These are phyloP conservation scores for Morpho deidamia DNA, from an alignment of 2,888 invertebrate genomes.

Conservation along the genomic window DNA sequence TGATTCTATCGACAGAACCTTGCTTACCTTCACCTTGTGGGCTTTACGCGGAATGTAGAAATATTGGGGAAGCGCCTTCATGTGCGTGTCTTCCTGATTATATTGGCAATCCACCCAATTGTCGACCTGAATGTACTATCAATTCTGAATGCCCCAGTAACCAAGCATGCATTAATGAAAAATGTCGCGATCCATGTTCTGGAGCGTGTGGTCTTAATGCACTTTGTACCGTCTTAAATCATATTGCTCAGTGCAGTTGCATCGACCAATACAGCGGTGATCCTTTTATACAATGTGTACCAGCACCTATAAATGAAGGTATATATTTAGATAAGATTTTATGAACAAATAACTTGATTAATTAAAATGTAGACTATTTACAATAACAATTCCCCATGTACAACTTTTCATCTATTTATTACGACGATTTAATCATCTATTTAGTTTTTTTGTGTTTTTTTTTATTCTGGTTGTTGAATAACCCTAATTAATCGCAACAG, in stretches of 20 bases:
- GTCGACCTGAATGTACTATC: constrained; percentile 83
- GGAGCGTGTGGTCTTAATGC: constrained; percentile 82
- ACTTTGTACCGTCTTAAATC: constrained; percentile 78
- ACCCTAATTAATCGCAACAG: too few relatives aligned
- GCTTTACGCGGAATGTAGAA: constrained; percentile 79
- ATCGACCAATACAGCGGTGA: constrained; percentile 77
- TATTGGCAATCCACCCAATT: constrained; percentile 82
- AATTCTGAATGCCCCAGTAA: constrained; percentile 83
- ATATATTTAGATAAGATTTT: constrained; percentile 22
- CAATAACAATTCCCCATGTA: too few relatives aligned
- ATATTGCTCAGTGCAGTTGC: constrained; percentile 81
- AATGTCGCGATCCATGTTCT: constrained; percentile 82
- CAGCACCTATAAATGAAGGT: constrained; percentile 52
- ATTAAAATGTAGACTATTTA: too few relatives aligned
- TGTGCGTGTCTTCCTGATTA: constrained; percentile 80
- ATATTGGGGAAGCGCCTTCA: constrained; percentile 74
- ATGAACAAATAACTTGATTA: neutral
- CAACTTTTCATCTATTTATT: too few relatives aligned
- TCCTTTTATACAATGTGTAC: constrained; percentile 73
- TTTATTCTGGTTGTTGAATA: too few relatives aligned
- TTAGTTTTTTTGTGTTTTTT: too few relatives aligned
- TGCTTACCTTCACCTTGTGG: constrained; percentile 85
- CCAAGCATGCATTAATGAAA: constrained; percentile 81
- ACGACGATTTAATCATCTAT: too few relatives aligned
- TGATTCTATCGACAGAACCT: constrained; percentile 61